These are phyloP conservation scores for sheep (Ovis aries) DNA, from an alignment of 2,113 vertebrate species.

Conservation along the genomic window ARS-UI_Ramb_v3.0 NC_056076.1:22109001-22109500, in stretches of 20 bases:
- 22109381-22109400: no score
- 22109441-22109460: neutral
- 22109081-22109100: neutral
- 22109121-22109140: neutral
- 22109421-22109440: neutral
- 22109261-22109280: neutral
- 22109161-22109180: neutral
- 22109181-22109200: neutral
- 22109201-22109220: neutral
- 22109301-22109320: no score
- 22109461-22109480: neutral
- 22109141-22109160: neutral
- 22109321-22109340: no score
- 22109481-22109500: neutral
- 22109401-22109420: neutral
- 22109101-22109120: neutral
- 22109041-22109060: constrained; percentile 1
- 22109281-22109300: neutral
- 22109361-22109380: no score
- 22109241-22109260: neutral
- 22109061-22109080: neutral
- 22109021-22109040: neutral
- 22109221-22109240: neutral
- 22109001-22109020: neutral
- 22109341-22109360: no score